Conservation (phyloP, 92 coral and sea anemone genomes). For the Hydrozoanthus gracilis region DNA sequence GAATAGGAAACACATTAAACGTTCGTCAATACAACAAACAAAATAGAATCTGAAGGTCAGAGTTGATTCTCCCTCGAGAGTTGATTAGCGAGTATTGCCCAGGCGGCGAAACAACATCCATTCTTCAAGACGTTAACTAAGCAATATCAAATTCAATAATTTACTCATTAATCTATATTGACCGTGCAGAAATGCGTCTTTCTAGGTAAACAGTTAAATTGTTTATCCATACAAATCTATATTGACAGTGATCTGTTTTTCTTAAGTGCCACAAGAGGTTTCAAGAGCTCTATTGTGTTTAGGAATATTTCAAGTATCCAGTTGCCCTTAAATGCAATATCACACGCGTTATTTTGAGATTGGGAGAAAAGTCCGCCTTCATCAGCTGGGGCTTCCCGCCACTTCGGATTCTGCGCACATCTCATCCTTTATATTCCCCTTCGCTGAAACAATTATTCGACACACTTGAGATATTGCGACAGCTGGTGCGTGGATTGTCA, state of each 20-base stretch:
- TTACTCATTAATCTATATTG: slow-evolving; percentile 44
- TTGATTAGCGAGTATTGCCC: slow-evolving; percentile 24
- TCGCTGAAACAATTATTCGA: slow-evolving; percentile 17
- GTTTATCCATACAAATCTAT: slow-evolving; percentile 54
- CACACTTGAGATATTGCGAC: slow-evolving; percentile 9
- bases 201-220: slow-evolving; percentile 53
- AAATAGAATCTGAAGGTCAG: not conserved
- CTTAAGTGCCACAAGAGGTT: slow-evolving; percentile 37
- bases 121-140: slow-evolving; percentile 20
- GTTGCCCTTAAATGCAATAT: slow-evolving; percentile 2
- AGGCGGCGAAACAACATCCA: slow-evolving; percentile 20
- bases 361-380: not conserved
- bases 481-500: not conserved
- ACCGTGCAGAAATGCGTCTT: slow-evolving; percentile 50
- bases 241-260: slow-evolving; percentile 52
- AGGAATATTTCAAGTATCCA: slow-evolving; percentile 27
- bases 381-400: slow-evolving; percentile 17
- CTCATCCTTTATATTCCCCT: not conserved
- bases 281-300: slow-evolving; percentile 38
- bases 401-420: slow-evolving; percentile 38
- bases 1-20: not conserved
- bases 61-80: slow-evolving; percentile 32
- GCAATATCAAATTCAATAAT: slow-evolving; percentile 45
- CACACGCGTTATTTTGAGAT: slow-evolving; percentile 25
- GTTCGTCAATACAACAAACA: slow-evolving; percentile 8